These are phyloP conservation scores for Automeris io DNA, from an alignment of 2,888 invertebrate species.

Conservation along the genomic window DNA sequence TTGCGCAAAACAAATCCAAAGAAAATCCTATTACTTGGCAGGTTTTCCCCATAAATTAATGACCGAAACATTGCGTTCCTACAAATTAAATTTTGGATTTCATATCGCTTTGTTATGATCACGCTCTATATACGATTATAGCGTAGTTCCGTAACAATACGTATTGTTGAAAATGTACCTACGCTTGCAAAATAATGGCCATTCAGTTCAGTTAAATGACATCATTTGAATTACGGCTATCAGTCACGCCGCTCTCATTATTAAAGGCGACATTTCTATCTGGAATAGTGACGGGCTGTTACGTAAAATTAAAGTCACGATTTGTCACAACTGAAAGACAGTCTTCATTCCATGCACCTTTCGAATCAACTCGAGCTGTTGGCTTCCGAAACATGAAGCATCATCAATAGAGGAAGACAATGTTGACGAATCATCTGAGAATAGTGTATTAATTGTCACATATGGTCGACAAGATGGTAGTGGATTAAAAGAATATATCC, in stretches of 20 bases:
- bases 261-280: slow-evolving; percentile 5
- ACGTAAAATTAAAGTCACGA: neutral
- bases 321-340: neutral
- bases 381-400: no score
- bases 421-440: no score
- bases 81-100: neutral
- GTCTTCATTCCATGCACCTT: no score
- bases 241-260: slow-evolving; percentile 32
- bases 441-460: no score
- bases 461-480: no score
- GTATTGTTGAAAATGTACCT: slow-evolving; percentile 16
- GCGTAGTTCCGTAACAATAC: slow-evolving; percentile 22
- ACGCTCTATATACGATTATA: neutral
- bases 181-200: slow-evolving; percentile 26
- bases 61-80: neutral
- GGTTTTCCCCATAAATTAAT: neutral
- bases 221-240: slow-evolving; percentile 18
- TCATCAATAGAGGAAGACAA: no score
- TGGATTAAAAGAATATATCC: no score
- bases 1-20: no score
- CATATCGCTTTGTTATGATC: neutral
- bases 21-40: neutral
- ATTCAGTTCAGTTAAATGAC: slow-evolving; percentile 23
- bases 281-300: neutral
- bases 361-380: no score